Conservation (phyloP, 2,888 invertebrate genomes). For the Vanessa cardui region DNA sequence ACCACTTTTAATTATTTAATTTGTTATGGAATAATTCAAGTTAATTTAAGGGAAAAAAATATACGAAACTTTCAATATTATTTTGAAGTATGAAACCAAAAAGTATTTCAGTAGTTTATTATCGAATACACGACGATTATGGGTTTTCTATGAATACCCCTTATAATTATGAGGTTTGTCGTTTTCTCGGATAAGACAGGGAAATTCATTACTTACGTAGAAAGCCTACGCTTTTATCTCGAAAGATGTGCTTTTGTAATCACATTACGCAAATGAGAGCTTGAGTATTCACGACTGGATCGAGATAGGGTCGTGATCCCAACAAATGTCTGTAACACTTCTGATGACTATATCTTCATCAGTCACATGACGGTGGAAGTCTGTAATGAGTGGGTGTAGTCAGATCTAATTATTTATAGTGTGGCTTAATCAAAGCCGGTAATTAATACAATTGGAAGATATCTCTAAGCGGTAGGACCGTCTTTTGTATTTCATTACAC, state of each 20-base stretch:
- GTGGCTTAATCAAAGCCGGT: too few relatives aligned
- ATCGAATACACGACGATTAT: slow-evolving; percentile 15
- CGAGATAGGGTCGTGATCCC: slow-evolving; percentile 76
- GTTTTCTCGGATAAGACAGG: slow-evolving; percentile 62
- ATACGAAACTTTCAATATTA: too few relatives aligned
- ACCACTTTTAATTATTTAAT: too few relatives aligned
- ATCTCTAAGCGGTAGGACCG: too few relatives aligned
- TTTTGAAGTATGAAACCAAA: not conserved
- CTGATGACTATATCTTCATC: slow-evolving; percentile 62
- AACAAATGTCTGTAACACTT: slow-evolving; percentile 72
- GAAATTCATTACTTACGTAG: slow-evolving; percentile 79
- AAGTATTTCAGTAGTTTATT: not conserved
- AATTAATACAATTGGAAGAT: too few relatives aligned
- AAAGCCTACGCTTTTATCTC: slow-evolving; percentile 76
- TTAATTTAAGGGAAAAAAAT: too few relatives aligned
- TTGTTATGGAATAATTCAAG: too few relatives aligned
- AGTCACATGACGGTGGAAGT: not conserved
- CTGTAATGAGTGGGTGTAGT: not conserved
- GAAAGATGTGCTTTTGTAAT: slow-evolving; percentile 81
- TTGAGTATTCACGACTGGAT: slow-evolving; percentile 74
- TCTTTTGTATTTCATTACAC: too few relatives aligned
- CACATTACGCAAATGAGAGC: slow-evolving; percentile 81
- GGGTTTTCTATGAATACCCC: slow-evolving; percentile 38
- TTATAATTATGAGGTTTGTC: slow-evolving; percentile 65
- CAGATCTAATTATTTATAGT: too few relatives aligned